Evolutionary conservation across 2,113 vertebrate genomes (phyloP), one percentile per base, ranked within the genome.

Genomic region (Phalacrocorax carbo): DNA sequence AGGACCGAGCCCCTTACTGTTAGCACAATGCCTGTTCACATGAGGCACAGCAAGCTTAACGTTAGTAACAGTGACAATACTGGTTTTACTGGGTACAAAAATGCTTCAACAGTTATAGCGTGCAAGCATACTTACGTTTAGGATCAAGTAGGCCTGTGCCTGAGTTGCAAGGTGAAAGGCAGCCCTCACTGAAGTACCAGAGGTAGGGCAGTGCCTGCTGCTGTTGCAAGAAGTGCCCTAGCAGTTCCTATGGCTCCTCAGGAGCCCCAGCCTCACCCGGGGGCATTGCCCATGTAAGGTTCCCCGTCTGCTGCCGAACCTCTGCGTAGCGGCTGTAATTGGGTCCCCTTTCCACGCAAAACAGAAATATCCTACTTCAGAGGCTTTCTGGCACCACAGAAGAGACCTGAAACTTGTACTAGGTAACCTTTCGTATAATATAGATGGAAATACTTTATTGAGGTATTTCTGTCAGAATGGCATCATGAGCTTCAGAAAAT

Each of bases 111-210:
- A 2, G 2, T 13, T 40, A 18, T 2, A 52, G 54, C 22, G 26
- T 19, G 1, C 6, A 19, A 29, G 34, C 2, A 14, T 2, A 20
- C 3, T 0, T 0, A 26, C 0, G 2, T 18, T 55, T 12, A 46
- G 71, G 51, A 80, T 13, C 27, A 52, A 16, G 46, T 6, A 60
- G 40, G 22, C 34, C 46, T 38, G n/a, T 60, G 64, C 51, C n/a
- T 27, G 30, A 27, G 29, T 9, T 23, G 17, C 12, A n/a, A 65
- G 57, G 20, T 1, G 38, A 48, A 52, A 36, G n/a, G 38, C 40
- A 42, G 49, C 34, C 44, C 64, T 6, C 4, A 0, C 1, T 48
- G 17, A 52, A 32, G 51, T 4, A 21, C 34, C 29, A 25, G 38
- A 54, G 51, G 34, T 2, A 22, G 25, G 52, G 25, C 69, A 48